A percentile compares a stretch with the other conserved stretches of the same genome.
phyloP scores from a whole-genome alignment of 2,113 vertebrate genomes.

The Trichomycterus rosablanca region DNA sequence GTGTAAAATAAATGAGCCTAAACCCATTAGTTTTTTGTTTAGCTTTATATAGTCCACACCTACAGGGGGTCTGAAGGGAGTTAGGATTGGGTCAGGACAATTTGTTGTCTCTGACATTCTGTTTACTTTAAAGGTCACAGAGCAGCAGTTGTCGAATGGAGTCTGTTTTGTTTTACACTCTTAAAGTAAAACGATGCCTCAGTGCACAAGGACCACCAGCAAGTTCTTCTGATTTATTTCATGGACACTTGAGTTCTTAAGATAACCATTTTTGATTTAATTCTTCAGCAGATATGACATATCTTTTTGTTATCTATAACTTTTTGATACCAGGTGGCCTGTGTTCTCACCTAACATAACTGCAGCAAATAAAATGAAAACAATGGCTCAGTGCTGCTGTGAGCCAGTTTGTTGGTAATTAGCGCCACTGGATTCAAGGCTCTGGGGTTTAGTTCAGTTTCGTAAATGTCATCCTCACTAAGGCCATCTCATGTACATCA shows the following conservation, averaged over 20 bases:
- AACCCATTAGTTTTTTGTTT: too few species aligned
- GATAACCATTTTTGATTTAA: too few species aligned
- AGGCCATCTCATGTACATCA: conserved; percentile 12
- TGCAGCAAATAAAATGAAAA: background rate
- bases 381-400: background rate
- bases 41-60: conserved; percentile 46
- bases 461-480: conserved; percentile 24
- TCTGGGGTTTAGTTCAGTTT: conserved; percentile 6
- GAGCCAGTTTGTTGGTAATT: conserved; percentile 17
- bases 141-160: conserved; percentile 34
- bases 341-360: too few species aligned
- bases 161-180: conserved; percentile 18
- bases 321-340: conserved; percentile 36
- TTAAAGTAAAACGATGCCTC: conserved; percentile 47
- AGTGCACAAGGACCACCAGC: conserved; percentile 48
- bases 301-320: too few species aligned
- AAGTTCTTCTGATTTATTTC: conserved; percentile 67
- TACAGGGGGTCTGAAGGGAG: conserved; percentile 4
- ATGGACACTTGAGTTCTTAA: conserved; percentile 57
- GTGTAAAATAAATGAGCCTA: conserved; percentile 51
- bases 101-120: conserved; percentile 37
- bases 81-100: conserved; percentile 38
- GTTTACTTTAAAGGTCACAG: conserved; percentile 60
- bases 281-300: conserved; percentile 6
- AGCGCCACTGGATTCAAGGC: conserved; percentile 1